phyloP scores from a whole-genome alignment of 2,113 vertebrate genomes.

The Rhinolophus sinicus region DNA sequence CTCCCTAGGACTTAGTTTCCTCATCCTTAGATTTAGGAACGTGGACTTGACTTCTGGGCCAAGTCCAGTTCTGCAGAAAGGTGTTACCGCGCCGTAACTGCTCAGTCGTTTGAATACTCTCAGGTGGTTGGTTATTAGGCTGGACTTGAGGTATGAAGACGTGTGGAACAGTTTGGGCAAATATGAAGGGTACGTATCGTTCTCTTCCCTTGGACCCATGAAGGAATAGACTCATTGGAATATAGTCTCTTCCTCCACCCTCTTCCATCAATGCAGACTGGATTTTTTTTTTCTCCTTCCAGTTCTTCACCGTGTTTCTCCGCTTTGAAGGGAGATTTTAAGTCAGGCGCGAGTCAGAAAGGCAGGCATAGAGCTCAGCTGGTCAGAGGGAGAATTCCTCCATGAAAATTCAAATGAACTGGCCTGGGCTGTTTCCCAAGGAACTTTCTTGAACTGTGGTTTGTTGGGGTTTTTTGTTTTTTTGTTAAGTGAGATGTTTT shows the following conservation, averaged over 20 bases:
- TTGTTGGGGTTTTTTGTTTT: background rate
- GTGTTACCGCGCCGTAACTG: background rate
- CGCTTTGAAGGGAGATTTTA: conserved; percentile 52
- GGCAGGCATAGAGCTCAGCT: conserved; percentile 19
- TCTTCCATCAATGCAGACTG: conserved; percentile 73
- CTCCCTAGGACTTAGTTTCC: background rate
- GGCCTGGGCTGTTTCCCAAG: conserved; percentile 20
- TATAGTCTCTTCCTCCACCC: conserved; percentile 77
- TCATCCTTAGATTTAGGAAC: background rate
- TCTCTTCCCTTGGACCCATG: conserved; percentile 67
- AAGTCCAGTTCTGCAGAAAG: background rate
- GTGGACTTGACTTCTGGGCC: background rate
- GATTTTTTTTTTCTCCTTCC: conserved; percentile 24
- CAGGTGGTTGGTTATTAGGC: background rate
- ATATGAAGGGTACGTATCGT: conserved; percentile 14
- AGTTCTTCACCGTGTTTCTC: conserved; percentile 44
- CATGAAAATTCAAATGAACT: conserved; percentile 31
- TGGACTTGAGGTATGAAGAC: conserved; percentile 23
- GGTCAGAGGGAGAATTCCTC: conserved; percentile 31
- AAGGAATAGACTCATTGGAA: conserved; percentile 69
- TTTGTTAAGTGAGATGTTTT: background rate
- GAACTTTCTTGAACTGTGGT: conserved; percentile 26
- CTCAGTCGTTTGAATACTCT: background rate
- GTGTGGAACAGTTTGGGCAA: conserved; percentile 47
- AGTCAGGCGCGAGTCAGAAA: conserved; percentile 29